phyloP scores from a whole-genome alignment of 2,888 invertebrate genomes.

The Drosophila lacicola region DNA sequence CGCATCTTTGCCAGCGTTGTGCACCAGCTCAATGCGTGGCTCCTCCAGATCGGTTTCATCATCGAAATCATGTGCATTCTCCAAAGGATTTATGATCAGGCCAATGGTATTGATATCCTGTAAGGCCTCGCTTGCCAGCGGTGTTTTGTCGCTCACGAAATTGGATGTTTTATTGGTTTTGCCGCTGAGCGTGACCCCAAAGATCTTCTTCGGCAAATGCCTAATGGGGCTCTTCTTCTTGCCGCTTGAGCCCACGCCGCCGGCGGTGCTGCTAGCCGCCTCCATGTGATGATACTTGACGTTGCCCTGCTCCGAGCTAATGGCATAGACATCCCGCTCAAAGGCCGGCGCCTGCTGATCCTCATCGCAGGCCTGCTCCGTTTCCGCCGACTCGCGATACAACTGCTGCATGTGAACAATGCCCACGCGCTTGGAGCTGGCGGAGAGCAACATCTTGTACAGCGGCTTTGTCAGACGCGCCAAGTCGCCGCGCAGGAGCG shows the following conservation, averaged over 20 bases:
- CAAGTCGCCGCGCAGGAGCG: constrained; percentile 91
- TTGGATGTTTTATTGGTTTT: constrained; percentile 84
- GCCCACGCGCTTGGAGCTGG: constrained; percentile 92
- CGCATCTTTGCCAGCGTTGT: constrained; percentile 46
- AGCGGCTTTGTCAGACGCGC: constrained; percentile 92
- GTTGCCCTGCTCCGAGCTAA: constrained; percentile 93
- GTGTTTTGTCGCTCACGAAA: constrained; percentile 83
- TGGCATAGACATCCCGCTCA: constrained; percentile 90
- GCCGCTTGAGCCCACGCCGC: constrained; percentile 28
- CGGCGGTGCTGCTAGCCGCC: constrained; percentile 61
- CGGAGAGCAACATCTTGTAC: constrained; percentile 90
- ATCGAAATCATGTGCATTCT: constrained; percentile 83
- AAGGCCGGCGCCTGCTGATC: constrained; percentile 61
- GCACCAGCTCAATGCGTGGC: constrained; percentile 63
- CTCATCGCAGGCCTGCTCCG: constrained; percentile 78
- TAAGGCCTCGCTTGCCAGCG: constrained; percentile 59
- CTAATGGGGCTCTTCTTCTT: constrained; percentile 85
- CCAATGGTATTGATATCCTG: constrained; percentile 85
- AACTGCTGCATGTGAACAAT: constrained; percentile 90
- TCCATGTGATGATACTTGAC: constrained; percentile 86
- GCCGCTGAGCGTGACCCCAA: constrained; percentile 84
- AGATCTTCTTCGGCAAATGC: constrained; percentile 84
- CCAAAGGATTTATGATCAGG: constrained; percentile 89
- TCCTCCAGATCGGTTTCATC: constrained; percentile 80
- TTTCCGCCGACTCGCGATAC: constrained; percentile 85